These are phyloP conservation scores for Percina caprodes DNA, from an alignment of 2,113 vertebrate genomes.

Conservation along the genomic window DNA sequence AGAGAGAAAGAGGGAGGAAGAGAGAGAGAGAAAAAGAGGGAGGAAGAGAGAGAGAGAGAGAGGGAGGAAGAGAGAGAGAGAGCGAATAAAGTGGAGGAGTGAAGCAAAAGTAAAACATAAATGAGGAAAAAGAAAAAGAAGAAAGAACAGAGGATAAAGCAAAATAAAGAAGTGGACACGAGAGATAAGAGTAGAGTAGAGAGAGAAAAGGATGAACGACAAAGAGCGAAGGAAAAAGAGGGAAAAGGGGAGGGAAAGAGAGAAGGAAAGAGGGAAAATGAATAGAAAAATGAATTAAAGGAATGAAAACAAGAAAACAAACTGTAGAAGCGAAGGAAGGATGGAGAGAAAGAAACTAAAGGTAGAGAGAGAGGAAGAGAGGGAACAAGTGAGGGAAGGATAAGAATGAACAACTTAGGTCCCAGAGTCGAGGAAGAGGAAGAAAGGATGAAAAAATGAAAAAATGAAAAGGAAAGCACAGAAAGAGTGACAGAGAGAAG, in stretches of 20 bases:
- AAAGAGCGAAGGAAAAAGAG: not conserved
- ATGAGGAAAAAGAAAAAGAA: not conserved
- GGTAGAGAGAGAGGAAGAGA: not conserved
- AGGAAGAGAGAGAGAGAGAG: no score
- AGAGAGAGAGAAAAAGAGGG: no score
- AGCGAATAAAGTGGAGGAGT: not conserved
- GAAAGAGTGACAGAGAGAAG: not conserved
- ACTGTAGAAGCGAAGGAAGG: not conserved
- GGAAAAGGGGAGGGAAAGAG: not conserved
- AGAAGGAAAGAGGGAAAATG: not conserved
- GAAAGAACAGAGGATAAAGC: not conserved
- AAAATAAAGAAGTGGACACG: not conserved
- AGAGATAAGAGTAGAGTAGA: not conserved
- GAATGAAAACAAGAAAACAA: no score
- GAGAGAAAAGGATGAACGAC: not conserved
- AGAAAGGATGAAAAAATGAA: no score
- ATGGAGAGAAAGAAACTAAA: not conserved
- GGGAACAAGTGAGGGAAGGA: no score
- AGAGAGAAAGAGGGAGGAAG: no score
- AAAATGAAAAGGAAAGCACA: no score
- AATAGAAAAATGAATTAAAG: not conserved
- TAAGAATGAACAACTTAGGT: no score
- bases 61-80: no score
- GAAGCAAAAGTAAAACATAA: not conserved
- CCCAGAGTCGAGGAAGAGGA: not conserved